Evolutionary conservation across 2,888 invertebrate species (phyloP).

Genomic region (Eretmocerus hayati): DNA sequence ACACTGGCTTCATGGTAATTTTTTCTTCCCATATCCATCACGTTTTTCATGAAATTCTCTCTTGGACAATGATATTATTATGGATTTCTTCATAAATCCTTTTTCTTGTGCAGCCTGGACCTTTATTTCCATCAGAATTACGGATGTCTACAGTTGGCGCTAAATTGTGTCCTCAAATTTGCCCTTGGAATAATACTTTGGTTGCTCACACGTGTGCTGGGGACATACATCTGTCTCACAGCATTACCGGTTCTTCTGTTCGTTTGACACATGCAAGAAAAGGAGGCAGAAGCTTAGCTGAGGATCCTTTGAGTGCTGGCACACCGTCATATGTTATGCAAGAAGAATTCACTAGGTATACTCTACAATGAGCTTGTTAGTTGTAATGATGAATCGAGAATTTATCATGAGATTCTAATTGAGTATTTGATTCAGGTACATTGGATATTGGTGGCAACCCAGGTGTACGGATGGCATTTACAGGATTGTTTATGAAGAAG

Average conservation of each 20-base stretch:
- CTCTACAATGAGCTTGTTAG: too few species aligned
- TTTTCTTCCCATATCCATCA: too few species aligned
- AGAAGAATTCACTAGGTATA: slow-evolving; percentile 73
- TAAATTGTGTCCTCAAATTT: slow-evolving; percentile 75
- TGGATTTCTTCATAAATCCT: not conserved
- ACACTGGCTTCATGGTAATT: slow-evolving; percentile 65
- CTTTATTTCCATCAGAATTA: slow-evolving; percentile 62
- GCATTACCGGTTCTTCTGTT: slow-evolving; percentile 61
- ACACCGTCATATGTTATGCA: slow-evolving; percentile 98
- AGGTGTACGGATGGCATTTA: slow-evolving; percentile 65
- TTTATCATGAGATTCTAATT: too few species aligned
- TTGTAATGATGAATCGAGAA: too few species aligned
- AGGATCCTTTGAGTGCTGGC: slow-evolving; percentile 84
- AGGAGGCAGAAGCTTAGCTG: slow-evolving; percentile 61
- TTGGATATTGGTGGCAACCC: slow-evolving; percentile 98
- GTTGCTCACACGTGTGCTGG: slow-evolving; percentile 85
- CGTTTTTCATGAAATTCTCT: not conserved
- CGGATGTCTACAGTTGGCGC: slow-evolving; percentile 60
- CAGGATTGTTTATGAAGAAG: slow-evolving; percentile 79
- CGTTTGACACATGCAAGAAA: slow-evolving; percentile 65
- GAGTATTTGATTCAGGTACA: slow-evolving; percentile 52
- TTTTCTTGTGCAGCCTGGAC: slow-evolving; percentile 49
- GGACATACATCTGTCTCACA: slow-evolving; percentile 83
- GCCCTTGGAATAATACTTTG: slow-evolving; percentile 71
- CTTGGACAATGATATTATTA: too few species aligned